These are phyloP conservation scores for Tricholaema leucomelas DNA, from an alignment of 2,113 vertebrate species.

Conservation along the genomic window DNA sequence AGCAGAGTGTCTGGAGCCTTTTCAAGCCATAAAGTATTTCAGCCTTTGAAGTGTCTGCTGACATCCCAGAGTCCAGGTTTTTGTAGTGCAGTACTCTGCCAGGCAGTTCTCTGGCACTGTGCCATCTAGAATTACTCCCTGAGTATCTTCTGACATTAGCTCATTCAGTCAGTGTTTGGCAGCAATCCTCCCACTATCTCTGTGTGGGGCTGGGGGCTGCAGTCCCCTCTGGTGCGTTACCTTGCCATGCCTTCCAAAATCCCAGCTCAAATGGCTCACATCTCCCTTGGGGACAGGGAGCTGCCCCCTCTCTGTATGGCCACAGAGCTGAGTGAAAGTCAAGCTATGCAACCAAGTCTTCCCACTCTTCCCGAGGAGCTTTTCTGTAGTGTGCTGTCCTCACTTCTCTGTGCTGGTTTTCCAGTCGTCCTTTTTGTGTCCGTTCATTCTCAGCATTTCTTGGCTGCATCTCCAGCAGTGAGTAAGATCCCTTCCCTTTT, in stretches of 20 bases:
- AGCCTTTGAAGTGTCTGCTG: neutral
- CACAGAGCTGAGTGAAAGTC: neutral
- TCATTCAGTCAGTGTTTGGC: neutral
- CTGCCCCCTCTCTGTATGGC: neutral
- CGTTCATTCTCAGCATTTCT: neutral
- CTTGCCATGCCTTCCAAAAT: neutral
- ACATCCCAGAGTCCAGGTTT: neutral
- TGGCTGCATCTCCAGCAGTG: neutral
- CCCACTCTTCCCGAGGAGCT: neutral
- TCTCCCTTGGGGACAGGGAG: neutral
- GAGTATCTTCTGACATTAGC: neutral
- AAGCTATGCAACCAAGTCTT: fast-evolving
- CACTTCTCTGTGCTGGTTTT: neutral
- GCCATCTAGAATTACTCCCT: neutral
- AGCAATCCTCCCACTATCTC: neutral
- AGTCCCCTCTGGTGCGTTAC: neutral
- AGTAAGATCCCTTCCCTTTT: neutral
- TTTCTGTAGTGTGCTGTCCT: neutral
- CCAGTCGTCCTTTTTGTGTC: neutral
- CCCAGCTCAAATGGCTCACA: neutral
- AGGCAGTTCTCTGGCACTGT: neutral
- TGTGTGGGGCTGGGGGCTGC: fast-evolving
- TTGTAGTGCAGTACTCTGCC: fast-evolving
- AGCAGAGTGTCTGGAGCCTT: neutral
- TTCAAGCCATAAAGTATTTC: neutral